These are phyloP conservation scores for Nannospalax galili DNA, from an alignment of 2,113 vertebrate genomes.

Conservation along the genomic window DNA sequence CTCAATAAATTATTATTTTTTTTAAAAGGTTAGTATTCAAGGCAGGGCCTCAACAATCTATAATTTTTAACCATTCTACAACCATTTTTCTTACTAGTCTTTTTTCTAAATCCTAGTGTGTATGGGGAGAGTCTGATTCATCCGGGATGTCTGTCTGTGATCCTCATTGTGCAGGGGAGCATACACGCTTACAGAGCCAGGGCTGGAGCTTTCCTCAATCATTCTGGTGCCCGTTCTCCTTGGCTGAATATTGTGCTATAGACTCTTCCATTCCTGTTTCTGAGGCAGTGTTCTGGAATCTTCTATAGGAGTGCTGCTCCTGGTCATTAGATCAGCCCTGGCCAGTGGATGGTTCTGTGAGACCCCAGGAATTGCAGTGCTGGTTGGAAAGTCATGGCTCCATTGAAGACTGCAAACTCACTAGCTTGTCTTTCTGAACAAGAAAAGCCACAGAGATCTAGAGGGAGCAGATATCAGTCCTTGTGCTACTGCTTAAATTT, in stretches of 20 bases:
- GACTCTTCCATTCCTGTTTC: fast-evolving
- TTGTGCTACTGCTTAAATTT: not conserved
- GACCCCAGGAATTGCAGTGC: not conserved
- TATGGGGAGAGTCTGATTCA: not conserved
- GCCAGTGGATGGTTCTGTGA: not conserved
- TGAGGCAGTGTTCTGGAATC: not conserved
- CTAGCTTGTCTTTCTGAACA: not conserved
- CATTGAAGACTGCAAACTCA: not conserved
- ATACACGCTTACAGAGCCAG: not conserved
- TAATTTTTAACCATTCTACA: not conserved
- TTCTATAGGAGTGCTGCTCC: not conserved
- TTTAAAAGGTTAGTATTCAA: not conserved
- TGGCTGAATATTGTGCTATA: not conserved
- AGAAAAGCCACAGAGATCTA: not conserved
- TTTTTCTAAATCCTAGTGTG: not conserved
- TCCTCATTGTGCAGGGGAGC: not conserved
- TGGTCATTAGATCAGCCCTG: not conserved
- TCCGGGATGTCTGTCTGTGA: not conserved
- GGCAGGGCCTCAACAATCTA: not conserved
- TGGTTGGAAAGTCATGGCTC: not conserved
- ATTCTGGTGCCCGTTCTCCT: not conserved
- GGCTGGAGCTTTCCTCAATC: not conserved
- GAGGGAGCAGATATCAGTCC: not conserved
- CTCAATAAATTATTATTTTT: no score
- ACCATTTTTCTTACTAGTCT: not conserved